These are phyloP conservation scores for Mythimna albipuncta DNA, from an alignment of 2,888 invertebrate genomes.

Conservation along the genomic window DNA sequence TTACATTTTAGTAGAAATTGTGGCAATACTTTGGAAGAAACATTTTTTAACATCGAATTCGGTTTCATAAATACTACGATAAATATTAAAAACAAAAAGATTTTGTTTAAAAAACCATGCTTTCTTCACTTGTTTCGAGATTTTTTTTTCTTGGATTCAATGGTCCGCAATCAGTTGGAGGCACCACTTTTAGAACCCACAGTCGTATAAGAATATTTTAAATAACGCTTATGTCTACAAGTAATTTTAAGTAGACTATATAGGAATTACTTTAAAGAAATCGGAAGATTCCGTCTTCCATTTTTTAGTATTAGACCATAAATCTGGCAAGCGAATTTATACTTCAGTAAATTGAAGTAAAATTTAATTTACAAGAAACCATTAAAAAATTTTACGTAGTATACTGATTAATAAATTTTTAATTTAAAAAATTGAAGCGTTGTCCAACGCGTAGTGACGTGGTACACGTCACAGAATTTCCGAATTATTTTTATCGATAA, in stretches of 20 bases:
- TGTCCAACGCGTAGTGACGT: slow-evolving; percentile 38
- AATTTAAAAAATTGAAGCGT: slow-evolving; percentile 57
- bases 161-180: slow-evolving; percentile 58
- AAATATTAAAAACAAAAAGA: slow-evolving; percentile 50
- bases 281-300: slow-evolving; percentile 56
- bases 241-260: slow-evolving; percentile 60
- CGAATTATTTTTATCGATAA: slow-evolving; percentile 57
- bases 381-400: slow-evolving; percentile 50
- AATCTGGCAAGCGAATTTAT: slow-evolving; percentile 59
- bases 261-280: slow-evolving; percentile 64
- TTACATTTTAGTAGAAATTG: slow-evolving; percentile 79
- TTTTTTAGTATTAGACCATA: slow-evolving; percentile 59
- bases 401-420: slow-evolving; percentile 53
- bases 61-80: slow-evolving; percentile 80
- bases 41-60: slow-evolving; percentile 82
- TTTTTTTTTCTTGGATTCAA: slow-evolving; percentile 53
- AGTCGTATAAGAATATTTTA: slow-evolving; percentile 60
- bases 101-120: slow-evolving; percentile 61
- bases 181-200: slow-evolving; percentile 59
- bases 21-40: slow-evolving; percentile 89
- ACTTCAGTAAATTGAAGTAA: slow-evolving; percentile 64
- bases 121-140: slow-evolving; percentile 56
- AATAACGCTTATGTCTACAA: slow-evolving; percentile 64
- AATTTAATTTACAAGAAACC: slow-evolving; percentile 59
- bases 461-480: slow-evolving; percentile 32